Percentiles rank a stretch among this genome's conserved stretches.
phyloP scores from a whole-genome alignment of 2,888 invertebrate species.

The Perizoma affinitatum region DNA sequence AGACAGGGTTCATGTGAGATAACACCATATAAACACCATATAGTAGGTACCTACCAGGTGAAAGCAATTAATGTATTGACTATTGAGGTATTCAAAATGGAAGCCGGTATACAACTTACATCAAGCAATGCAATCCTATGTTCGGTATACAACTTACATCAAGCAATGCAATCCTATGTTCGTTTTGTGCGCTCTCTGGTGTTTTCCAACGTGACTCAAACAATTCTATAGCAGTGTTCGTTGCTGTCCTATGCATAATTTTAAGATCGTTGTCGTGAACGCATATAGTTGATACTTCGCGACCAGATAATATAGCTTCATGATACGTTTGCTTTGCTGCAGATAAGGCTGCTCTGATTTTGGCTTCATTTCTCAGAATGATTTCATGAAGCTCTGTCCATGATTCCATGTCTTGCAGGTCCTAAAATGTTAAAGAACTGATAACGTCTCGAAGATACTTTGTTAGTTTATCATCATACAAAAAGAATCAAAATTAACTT shows the following conservation, averaged over 20 bases:
- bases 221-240: not conserved
- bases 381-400: slow-evolving; percentile 26
- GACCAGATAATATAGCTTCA: not conserved
- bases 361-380: slow-evolving; percentile 18
- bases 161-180: slow-evolving; percentile 6
- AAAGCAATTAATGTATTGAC: too few relatives aligned
- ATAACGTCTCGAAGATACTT: too few relatives aligned
- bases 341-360: slow-evolving; percentile 13
- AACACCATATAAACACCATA: too few relatives aligned
- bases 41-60: too few relatives aligned
- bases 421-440: slow-evolving; percentile 10
- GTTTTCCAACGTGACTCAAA: slow-evolving; percentile 9
- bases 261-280: slow-evolving; percentile 28
- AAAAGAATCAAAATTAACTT: too few relatives aligned
- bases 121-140: slow-evolving; percentile 6
- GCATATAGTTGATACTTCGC: slow-evolving; percentile 22
- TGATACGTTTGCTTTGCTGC: slow-evolving; percentile 11
- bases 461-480: too few relatives aligned
- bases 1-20: too few relatives aligned
- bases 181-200: slow-evolving; percentile 9
- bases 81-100: too few relatives aligned
- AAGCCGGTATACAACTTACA: slow-evolving; percentile 17
- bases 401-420: slow-evolving; percentile 19
- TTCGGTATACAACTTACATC: slow-evolving; percentile 12
- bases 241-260: slow-evolving; percentile 4